Evolutionary conservation across 2,888 invertebrate species (phyloP).

Genomic region (Branchellion lobata): DNA sequence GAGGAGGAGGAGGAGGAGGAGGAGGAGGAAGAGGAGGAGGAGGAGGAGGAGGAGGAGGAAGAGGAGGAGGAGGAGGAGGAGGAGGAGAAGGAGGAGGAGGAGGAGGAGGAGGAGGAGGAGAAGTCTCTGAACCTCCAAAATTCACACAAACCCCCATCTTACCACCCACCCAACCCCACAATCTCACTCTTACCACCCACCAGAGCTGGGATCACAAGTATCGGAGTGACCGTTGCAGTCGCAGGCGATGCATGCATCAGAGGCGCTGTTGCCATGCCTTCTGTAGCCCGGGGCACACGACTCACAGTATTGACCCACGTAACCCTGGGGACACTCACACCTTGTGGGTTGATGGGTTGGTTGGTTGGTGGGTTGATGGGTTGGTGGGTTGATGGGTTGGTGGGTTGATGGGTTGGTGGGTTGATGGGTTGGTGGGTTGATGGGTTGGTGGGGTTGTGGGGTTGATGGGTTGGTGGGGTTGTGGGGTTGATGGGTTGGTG

Average conservation of each 20-base stretch:
- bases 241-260: constrained; percentile 90
- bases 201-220: constrained; percentile 74
- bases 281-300: constrained; percentile 92
- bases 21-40: too few species aligned
- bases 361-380: neutral
- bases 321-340: constrained; percentile 72
- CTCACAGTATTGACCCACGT: constrained; percentile 91
- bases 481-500: neutral
- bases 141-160: too few species aligned
- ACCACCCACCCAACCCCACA: too few species aligned
- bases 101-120: too few species aligned
- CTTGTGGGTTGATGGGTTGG: constrained; percentile 67
- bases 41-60: too few species aligned
- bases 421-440: neutral
- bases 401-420: too few species aligned
- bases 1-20: too few species aligned
- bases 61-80: too few species aligned
- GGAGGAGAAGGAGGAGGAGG: too few species aligned
- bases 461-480: neutral
- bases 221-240: constrained; percentile 95
- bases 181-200: too few species aligned
- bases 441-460: neutral
- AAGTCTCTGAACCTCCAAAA: too few species aligned
- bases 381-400: too few species aligned
- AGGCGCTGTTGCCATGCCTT: constrained; percentile 87